These are phyloP conservation scores for Morpho helenor DNA, from an alignment of 2,888 invertebrate species.

Conservation along the genomic window DNA sequence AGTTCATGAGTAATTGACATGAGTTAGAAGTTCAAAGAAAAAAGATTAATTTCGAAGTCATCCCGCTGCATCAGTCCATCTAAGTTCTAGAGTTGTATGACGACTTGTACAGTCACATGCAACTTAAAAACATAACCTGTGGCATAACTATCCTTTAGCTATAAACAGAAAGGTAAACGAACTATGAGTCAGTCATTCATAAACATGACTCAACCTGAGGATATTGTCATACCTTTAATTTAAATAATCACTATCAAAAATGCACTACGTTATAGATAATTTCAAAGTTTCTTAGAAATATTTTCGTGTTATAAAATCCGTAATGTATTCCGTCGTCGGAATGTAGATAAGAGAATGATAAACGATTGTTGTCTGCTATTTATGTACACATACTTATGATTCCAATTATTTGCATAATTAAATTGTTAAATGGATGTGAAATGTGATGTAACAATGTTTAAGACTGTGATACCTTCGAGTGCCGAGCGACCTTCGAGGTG, in stretches of 20 bases:
- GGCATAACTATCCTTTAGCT: slow-evolving; percentile 23
- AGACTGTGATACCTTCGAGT: no score
- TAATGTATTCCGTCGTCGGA: neutral
- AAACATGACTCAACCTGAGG: slow-evolving; percentile 51
- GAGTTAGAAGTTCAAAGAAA: neutral
- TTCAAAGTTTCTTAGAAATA: slow-evolving; percentile 1
- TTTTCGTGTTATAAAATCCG: neutral
- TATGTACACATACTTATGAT: neutral
- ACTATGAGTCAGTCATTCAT: slow-evolving; percentile 56
- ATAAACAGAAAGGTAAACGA: slow-evolving; percentile 50
- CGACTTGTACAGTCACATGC: slow-evolving; percentile 8
- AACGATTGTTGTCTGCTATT: neutral
- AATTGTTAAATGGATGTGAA: no score
- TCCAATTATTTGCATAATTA: no score
- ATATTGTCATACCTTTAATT: slow-evolving; percentile 32
- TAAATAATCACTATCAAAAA: slow-evolving; percentile 15
- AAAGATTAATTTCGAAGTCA: neutral
- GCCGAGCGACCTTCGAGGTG: no score
- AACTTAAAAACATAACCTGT: slow-evolving; percentile 16
- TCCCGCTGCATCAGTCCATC: neutral
- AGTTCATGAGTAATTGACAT: no score
- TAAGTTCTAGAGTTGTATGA: slow-evolving; percentile 4
- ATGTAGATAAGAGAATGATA: neutral
- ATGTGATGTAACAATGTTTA: no score
- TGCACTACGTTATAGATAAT: slow-evolving; percentile 1